Conservation (phyloP, 1,140 invertebrate genomes). For the Macrostomum lignano region DNA sequence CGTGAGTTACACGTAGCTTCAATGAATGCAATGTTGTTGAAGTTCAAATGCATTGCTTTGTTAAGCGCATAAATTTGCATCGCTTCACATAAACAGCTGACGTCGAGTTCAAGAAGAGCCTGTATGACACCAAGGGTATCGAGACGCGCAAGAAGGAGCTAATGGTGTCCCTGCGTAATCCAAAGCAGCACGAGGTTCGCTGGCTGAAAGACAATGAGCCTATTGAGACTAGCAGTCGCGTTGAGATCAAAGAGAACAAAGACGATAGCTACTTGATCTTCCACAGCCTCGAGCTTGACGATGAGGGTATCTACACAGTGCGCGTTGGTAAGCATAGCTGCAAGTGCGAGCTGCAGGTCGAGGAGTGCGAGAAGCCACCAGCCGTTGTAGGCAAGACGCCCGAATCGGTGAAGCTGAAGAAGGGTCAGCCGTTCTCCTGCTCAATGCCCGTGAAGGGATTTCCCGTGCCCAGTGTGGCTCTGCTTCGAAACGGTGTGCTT, state of each 20-base stretch:
- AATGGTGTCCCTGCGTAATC: conserved; percentile 70
- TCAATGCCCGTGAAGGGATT: conserved; percentile 11
- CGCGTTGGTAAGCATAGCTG: conserved; percentile 21
- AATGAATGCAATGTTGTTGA: too few species aligned
- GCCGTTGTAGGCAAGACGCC: background rate
- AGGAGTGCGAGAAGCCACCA: conserved; percentile 9
- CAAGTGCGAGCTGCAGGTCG: conserved; percentile 14
- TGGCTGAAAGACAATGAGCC: conserved; percentile 71
- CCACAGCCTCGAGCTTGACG: conserved; percentile 14
- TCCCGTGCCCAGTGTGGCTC: conserved; percentile 18
- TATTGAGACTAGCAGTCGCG: conserved; percentile 41
- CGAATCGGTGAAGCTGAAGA: conserved; percentile 8
- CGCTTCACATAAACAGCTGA: conserved; percentile 48
- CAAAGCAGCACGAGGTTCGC: conserved; percentile 53
- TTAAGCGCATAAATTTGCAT: conserved; percentile 5
- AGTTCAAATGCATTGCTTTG: too few species aligned
- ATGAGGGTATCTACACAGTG: conserved; percentile 19
- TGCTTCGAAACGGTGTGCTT: conserved; percentile 42
- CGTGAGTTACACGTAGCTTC: background rate
- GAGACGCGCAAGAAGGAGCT: conserved; percentile 62
- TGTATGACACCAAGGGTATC: conserved; percentile 61
- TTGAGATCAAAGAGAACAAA: conserved; percentile 15
- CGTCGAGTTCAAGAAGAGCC: conserved; percentile 78
- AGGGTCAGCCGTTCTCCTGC: conserved; percentile 7
- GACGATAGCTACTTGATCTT: conserved; percentile 17